These are phyloP conservation scores for Melipona quadrifasciata DNA, from an alignment of 1,140 invertebrate genomes.

Conservation along the genomic window DNA sequence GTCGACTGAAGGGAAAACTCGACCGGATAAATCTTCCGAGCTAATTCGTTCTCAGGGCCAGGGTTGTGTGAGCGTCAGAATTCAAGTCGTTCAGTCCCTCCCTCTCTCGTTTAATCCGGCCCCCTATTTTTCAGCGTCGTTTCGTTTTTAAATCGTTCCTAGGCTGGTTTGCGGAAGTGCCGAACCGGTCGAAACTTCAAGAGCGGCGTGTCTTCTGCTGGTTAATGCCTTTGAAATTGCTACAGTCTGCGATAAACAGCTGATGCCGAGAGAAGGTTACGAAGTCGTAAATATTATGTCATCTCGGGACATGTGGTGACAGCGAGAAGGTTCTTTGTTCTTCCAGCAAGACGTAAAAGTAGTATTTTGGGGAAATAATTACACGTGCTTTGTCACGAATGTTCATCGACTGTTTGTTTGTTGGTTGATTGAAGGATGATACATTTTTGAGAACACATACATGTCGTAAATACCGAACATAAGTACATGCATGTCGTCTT, in stretches of 20 bases:
- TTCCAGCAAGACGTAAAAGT: too few species aligned
- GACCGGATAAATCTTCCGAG: background rate
- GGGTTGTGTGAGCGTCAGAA: conserved; percentile 4
- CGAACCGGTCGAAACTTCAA: too few species aligned
- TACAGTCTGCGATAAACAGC: background rate
- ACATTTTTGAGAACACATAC: too few species aligned
- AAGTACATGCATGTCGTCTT: too few species aligned
- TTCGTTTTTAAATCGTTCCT: conserved; percentile 25
- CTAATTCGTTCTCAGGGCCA: conserved; percentile 27
- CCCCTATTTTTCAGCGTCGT: background rate
- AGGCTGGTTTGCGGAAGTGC: background rate
- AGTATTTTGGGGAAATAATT: too few species aligned
- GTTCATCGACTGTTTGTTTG: too few species aligned
- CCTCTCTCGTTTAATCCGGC: background rate
- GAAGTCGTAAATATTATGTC: conserved; percentile 1
- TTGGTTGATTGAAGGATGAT: too few species aligned
- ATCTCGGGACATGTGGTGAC: too few species aligned
- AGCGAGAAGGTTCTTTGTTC: too few species aligned
- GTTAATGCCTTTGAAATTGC: conserved; percentile 9
- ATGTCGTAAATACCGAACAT: too few species aligned
- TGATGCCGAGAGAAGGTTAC: background rate
- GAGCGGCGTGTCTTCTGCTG: too few species aligned
- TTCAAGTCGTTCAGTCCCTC: conserved; percentile 14
- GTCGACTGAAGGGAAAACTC: conserved; percentile 1
- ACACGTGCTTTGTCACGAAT: too few species aligned